Evolutionary conservation across 2,888 invertebrate species (phyloP), one percentile per base, ranked within the genome.

Genomic region (Lasioglossum lativentre): DNA sequence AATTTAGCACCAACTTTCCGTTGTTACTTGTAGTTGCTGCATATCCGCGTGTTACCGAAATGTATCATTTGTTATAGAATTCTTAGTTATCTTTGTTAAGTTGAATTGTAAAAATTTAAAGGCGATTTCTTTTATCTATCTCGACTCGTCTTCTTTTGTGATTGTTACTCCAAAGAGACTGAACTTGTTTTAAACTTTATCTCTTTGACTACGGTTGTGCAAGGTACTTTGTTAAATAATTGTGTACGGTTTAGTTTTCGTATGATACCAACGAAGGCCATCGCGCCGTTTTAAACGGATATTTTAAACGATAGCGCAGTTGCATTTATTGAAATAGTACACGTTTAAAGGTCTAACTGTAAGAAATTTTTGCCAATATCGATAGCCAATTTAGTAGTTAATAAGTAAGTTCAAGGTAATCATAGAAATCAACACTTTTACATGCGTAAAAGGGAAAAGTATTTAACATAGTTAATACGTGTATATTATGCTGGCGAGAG

Each of bases 281-380:
- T 63, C 66, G 40, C 2, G 59, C 12, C 30, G 42, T 56, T 42
- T 74, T 27, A 72, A 85, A 47, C 8, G 38, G 19, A 63, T 45
- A 45, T 42, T 59, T 63, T 12, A 27, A 19, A 75, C 27, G 30
- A 42, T 23, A 40, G 56, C 3, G 27, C 40, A 75, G 47, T 56
- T 75, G 66, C 72, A 80, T 78, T 78, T 77, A 75, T 73, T 40
- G 56, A 75, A 52, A 14, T 45, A 40, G 47, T 68, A 38, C 27
- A 66, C 14, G 30, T 84, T 78, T 70, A 30, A 78, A 40, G 63
- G 2, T 78, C 72, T 78, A 85, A 78, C 78, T 38, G 23, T 86
- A 86, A 86, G 86, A 42, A 52, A 80, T 72, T 72, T 78, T 80
- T 59, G 82, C 82, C 86, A 86, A 80, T 77, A 82, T 82, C n/a